Base-by-base conservation (phyloP, 2,113 vertebrate genomes). In the Sporophila hypoxantha region DNA sequence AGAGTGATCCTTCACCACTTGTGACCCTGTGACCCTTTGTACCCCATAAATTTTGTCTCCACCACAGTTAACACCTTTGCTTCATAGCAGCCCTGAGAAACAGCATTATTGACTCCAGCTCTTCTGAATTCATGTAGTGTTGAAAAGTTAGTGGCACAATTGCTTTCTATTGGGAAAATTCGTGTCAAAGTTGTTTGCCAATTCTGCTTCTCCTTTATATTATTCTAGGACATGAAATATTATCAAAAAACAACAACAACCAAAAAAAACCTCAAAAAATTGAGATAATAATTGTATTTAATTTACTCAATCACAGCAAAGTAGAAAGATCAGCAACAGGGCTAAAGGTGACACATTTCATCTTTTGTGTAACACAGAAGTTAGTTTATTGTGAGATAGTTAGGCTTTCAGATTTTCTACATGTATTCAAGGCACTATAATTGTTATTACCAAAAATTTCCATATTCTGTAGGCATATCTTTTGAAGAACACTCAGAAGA, bases 241-340 rank as follows among this genome's bases (percentile, higher is more conserved):
- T 30, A 76, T 7, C 5, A 21, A 50, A 34, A 12, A 25, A 17
- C 14, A 57, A 36, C 56, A 59, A 26, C 10, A 23, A 21, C n/a
- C 4, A 15, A 32, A 23, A 52, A 56, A 42, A 30, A 5, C 0
- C 2, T 4, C 8, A 29, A 26, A 12, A 14, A 27, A 6, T 32
- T 22, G 64, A 52, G 19, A 29, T 15, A 52, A 41, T 22, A 44
- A 27, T 25, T 65, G 5, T 16, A 36, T 60, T 79, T 64, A 3
- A 36, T 84, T 86, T 68, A 70, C 18, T 30, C 17, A 36, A 44
- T 39, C 18, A 67, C 8, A 49, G 15, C 25, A 75, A 84, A 61
- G 14, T 2, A 47, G 52, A 86, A 65, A 76, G 5, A 13, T n/a
- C 30, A 86, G 17, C 39, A 62, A 30, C 6, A 52, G 15, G 6